Evolutionary conservation across 2,797 vertebrate species (phyloP).

Genomic region (Hozukius guyotensis): DNA sequence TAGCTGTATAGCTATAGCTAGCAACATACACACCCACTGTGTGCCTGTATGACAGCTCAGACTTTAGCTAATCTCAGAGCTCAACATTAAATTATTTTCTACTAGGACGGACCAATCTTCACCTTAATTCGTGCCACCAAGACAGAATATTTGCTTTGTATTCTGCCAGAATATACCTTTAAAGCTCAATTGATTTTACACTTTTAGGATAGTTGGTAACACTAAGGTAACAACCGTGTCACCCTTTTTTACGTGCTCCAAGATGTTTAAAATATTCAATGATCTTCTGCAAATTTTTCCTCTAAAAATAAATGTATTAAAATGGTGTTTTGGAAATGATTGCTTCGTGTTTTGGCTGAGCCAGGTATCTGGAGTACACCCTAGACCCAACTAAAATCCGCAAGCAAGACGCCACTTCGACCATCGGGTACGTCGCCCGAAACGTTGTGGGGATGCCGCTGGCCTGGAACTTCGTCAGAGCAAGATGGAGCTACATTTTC

Average conservation of each 20-base stretch:
- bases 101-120: not conserved
- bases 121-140: not conserved
- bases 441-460: constrained; percentile 89
- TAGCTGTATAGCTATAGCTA: not conserved
- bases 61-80: not conserved
- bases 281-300: not conserved
- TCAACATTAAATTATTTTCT: not conserved
- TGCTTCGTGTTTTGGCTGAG: not conserved
- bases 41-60: not conserved
- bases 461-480: constrained; percentile 91
- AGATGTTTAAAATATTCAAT: not conserved
- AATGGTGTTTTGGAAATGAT: not conserved
- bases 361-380: constrained; percentile 90
- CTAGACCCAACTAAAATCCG: constrained; percentile 88
- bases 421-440: constrained; percentile 85
- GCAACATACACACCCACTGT: not conserved
- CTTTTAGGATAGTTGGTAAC: not conserved
- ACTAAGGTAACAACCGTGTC: not conserved
- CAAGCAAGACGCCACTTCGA: constrained; percentile 90
- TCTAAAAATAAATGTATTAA: not conserved
- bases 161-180: not conserved
- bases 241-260: not conserved
- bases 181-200: not conserved
- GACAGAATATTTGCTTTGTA: not conserved
- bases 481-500: constrained; percentile 86